A percentile compares a stretch with the other conserved stretches of the same genome.
phyloP scores from a whole-genome alignment of 2,113 vertebrate species.

The Tachuris rubrigastra region DNA sequence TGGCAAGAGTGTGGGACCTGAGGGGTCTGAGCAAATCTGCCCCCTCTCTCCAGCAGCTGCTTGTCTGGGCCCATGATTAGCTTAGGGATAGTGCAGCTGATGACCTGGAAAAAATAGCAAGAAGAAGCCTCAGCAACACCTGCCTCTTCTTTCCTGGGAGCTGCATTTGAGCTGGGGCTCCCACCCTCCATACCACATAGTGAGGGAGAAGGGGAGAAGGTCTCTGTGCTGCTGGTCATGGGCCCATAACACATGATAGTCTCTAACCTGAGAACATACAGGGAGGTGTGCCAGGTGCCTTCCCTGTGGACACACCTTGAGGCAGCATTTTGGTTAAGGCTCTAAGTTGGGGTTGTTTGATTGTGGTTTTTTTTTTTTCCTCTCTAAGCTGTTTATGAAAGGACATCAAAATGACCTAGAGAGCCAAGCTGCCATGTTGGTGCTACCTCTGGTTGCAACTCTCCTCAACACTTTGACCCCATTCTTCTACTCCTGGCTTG shows the following conservation, averaged over 20 bases:
- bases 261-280: not conserved
- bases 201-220: not conserved
- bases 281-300: not conserved
- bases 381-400: slow-evolving; percentile 50
- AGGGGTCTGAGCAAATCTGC: not conserved
- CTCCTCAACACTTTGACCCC: slow-evolving; percentile 87
- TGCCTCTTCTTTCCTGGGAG: not conserved
- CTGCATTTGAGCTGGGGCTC: not conserved
- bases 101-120: not conserved
- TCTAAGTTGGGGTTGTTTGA: not conserved
- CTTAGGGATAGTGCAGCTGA: not conserved
- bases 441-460: slow-evolving; percentile 83
- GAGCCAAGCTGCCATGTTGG: slow-evolving; percentile 79
- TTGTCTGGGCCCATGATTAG: not conserved
- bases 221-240: not conserved
- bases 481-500: slow-evolving; percentile 84
- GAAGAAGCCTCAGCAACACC: not conserved
- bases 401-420: not conserved
- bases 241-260: not conserved
- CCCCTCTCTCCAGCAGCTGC: not conserved
- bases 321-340: not conserved
- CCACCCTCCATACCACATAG: no score
- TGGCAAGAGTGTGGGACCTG: not conserved
- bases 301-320: not conserved
- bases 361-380: not conserved